These are phyloP conservation scores for Theretra japonica DNA, from an alignment of 2,888 invertebrate genomes.

Conservation along the genomic window DNA sequence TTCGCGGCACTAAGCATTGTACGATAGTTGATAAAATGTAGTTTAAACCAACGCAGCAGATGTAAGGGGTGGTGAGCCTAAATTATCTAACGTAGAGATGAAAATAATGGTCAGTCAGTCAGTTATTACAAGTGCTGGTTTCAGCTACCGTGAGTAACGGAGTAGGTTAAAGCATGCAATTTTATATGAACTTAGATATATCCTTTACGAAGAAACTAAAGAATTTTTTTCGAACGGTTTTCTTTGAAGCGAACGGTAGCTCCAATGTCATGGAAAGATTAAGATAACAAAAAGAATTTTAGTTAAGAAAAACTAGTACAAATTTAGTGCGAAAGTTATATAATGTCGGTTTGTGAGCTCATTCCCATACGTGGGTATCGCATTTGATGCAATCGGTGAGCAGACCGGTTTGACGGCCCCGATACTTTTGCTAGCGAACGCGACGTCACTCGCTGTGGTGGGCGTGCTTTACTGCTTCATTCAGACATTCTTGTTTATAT, in stretches of 20 bases:
- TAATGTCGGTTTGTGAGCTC: constrained; percentile 55
- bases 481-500: constrained; percentile 29
- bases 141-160: too few relatives aligned
- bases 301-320: constrained; percentile 29
- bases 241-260: constrained; percentile 1
- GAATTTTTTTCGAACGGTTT: neutral
- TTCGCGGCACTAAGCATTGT: too few relatives aligned
- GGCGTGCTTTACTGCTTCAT: constrained; percentile 52
- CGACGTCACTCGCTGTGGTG: constrained; percentile 53
- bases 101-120: too few relatives aligned
- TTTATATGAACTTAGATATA: neutral
- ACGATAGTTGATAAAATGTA: too few relatives aligned
- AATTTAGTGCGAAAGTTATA: constrained; percentile 53
- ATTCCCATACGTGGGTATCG: constrained; percentile 59
- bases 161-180: neutral
- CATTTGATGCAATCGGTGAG: constrained; percentile 71
- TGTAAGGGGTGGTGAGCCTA: too few relatives aligned
- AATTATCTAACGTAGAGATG: too few relatives aligned
- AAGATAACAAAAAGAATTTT: constrained; percentile 12
- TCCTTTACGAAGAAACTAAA: neutral
- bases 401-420: constrained; percentile 72
- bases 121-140: too few relatives aligned
- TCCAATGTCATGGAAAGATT: neutral
- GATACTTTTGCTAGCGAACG: constrained; percentile 56
- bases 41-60: too few relatives aligned